These are phyloP conservation scores for Drepana falcataria DNA, from an alignment of 2,888 invertebrate species.

Conservation along the genomic window DNA sequence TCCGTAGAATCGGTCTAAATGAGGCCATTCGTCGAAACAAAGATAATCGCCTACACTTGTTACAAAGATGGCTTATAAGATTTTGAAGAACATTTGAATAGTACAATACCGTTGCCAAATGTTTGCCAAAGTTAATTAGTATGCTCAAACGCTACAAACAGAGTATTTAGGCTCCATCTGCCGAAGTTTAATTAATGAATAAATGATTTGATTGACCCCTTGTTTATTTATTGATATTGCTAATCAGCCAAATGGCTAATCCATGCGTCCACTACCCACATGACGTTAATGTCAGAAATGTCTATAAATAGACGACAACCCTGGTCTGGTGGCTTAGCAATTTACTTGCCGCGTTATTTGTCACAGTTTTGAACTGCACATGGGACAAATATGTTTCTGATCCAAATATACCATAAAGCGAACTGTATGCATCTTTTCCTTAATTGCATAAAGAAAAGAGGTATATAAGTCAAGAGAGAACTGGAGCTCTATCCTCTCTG, in stretches of 20 bases:
- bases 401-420: too few relatives aligned
- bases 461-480: too few relatives aligned
- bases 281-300: slow-evolving; percentile 42
- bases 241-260: slow-evolving; percentile 77
- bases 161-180: slow-evolving; percentile 46
- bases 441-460: too few relatives aligned
- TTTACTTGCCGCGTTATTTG: too few relatives aligned
- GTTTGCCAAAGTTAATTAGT: slow-evolving; percentile 66
- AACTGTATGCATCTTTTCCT: too few relatives aligned
- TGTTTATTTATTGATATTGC: slow-evolving; percentile 71
- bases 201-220: slow-evolving; percentile 62
- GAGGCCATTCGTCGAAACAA: too few relatives aligned
- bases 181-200: slow-evolving; percentile 70
- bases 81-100: slow-evolving; percentile 25
- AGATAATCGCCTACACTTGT: neutral
- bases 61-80: slow-evolving; percentile 28
- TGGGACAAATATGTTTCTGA: too few relatives aligned
- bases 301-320: slow-evolving; percentile 42
- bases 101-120: slow-evolving; percentile 38
- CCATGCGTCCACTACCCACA: slow-evolving; percentile 53
- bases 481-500: too few relatives aligned
- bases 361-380: too few relatives aligned
- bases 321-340: too few relatives aligned
- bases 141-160: slow-evolving; percentile 44
- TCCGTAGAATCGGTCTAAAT: too few relatives aligned